Percentiles rank a stretch among this genome's conserved stretches.
Evolutionary conservation across 2,888 invertebrate species (phyloP).

Genomic region (Elmis aenea): DNA sequence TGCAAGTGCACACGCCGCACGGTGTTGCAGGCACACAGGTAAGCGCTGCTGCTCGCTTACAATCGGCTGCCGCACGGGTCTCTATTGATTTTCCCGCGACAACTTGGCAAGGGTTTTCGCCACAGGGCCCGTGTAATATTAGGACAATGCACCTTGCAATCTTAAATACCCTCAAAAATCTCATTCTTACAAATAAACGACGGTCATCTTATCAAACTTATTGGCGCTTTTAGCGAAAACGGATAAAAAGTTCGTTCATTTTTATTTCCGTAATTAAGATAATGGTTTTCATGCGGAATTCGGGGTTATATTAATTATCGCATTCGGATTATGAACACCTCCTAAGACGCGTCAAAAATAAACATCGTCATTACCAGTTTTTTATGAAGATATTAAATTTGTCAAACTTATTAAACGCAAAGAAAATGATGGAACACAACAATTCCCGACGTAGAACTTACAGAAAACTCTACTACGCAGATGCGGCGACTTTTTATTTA

Average conservation of each 20-base stretch:
- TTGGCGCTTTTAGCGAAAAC: no score
- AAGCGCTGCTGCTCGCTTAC: conserved; percentile 23
- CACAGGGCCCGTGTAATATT: conserved; percentile 23
- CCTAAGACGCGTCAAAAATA: no score
- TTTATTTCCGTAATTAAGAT: conserved; percentile 11
- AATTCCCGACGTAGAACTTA: no score
- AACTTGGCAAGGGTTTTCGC: conserved; percentile 27
- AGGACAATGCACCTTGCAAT: conserved; percentile 23
- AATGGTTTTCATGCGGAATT: conserved; percentile 6
- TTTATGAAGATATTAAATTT: no score
- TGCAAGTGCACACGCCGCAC: conserved; percentile 19
- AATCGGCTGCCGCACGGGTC: conserved; percentile 28
- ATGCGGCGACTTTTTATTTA: no score
- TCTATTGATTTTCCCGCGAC: conserved; percentile 31
- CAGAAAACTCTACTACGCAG: no score
- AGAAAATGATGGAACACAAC: no score
- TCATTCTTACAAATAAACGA: background rate
- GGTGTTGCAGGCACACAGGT: conserved; percentile 20
- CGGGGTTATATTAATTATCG: conserved; percentile 10
- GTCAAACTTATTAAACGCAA: no score
- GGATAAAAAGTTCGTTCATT: conserved; percentile 5
- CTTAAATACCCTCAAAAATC: conserved; percentile 10
- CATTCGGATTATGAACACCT: conserved; percentile 10
- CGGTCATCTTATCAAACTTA: conserved; percentile 5
- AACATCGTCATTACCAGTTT: no score